Conservation (phyloP, 1,140 invertebrate species). For the Caerostris extrusa region DNA sequence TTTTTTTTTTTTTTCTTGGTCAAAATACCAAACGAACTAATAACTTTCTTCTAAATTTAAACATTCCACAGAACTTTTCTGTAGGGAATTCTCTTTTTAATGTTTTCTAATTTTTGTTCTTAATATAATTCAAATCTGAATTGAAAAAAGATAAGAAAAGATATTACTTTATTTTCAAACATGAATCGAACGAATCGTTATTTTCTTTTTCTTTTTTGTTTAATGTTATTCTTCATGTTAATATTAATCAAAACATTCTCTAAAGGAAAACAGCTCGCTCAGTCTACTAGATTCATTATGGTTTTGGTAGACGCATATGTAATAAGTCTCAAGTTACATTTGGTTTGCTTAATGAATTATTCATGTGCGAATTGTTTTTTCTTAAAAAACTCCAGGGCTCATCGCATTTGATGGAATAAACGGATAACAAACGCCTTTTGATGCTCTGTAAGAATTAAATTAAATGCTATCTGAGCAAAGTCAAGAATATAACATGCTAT, state of each 20-base stretch:
- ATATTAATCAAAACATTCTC: slow-evolving; percentile 13
- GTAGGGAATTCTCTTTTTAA: neutral
- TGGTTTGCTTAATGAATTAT: slow-evolving; percentile 40
- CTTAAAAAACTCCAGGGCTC: neutral
- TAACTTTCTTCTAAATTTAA: neutral
- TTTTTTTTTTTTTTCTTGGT: neutral
- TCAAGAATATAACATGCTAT: neutral
- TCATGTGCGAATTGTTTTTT: neutral
- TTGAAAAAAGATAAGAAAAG: neutral
- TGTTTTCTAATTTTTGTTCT: neutral
- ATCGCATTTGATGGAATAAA: neutral
- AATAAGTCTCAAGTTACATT: slow-evolving; percentile 20
- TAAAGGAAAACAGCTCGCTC: neutral
- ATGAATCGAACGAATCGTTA: neutral
- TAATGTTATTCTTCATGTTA: neutral
- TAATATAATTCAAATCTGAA: neutral
- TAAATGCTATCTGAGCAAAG: neutral
- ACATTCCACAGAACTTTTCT: slow-evolving; percentile 10
- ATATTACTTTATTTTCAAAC: slow-evolving; percentile 39
- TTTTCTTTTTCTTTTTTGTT: slow-evolving; percentile 11
- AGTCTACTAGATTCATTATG: slow-evolving; percentile 22
- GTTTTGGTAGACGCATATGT: slow-evolving; percentile 20
- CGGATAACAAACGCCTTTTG: neutral
- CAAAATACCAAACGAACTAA: neutral
- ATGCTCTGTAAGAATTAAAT: neutral